phyloP scores from a whole-genome alignment of 1,140 invertebrate genomes.

The Chrysoperla carnea region DNA sequence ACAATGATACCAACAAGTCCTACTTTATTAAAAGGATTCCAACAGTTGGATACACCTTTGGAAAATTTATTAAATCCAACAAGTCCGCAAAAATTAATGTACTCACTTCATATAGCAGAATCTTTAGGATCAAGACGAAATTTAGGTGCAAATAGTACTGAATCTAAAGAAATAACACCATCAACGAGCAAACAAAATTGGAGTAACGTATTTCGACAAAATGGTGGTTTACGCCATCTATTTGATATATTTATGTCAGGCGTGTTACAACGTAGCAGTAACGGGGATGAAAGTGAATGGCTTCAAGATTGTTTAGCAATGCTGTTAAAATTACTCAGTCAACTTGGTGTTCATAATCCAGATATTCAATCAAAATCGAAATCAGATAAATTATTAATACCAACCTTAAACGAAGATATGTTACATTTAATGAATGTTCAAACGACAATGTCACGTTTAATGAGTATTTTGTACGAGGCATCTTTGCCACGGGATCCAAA shows the following conservation, averaged over 20 bases:
- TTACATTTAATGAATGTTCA: slow-evolving; percentile 68
- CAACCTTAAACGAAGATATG: slow-evolving; percentile 29
- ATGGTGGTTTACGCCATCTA: slow-evolving; percentile 69
- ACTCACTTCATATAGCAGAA: slow-evolving; percentile 84
- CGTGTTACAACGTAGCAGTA: slow-evolving; percentile 35
- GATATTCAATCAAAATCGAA: slow-evolving; percentile 17
- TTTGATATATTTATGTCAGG: slow-evolving; percentile 86
- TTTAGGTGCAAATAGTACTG: not conserved
- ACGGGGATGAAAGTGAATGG: slow-evolving; percentile 65
- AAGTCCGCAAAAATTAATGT: slow-evolving; percentile 87
- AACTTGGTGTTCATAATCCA: slow-evolving; percentile 50
- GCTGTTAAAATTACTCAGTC: slow-evolving; percentile 65
- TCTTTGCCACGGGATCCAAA: slow-evolving; percentile 58
- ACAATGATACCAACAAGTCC: slow-evolving; percentile 81
- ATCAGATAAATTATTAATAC: slow-evolving; percentile 18
- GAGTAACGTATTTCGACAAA: slow-evolving; percentile 66
- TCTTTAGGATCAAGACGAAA: slow-evolving; percentile 34
- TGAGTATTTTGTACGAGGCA: slow-evolving; percentile 74
- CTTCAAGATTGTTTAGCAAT: slow-evolving; percentile 84
- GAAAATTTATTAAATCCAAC: slow-evolving; percentile 64
- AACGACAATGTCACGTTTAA: slow-evolving; percentile 61
- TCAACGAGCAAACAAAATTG: slow-evolving; percentile 24
- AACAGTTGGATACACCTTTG: slow-evolving; percentile 43
- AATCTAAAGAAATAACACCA: not conserved
- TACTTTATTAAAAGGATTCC: slow-evolving; percentile 65